A percentile compares a stretch with the other conserved stretches of the same genome.
These are phyloP conservation scores for Channa striata DNA, from an alignment of 2,797 vertebrate genomes.

Conservation along the genomic window DNA sequence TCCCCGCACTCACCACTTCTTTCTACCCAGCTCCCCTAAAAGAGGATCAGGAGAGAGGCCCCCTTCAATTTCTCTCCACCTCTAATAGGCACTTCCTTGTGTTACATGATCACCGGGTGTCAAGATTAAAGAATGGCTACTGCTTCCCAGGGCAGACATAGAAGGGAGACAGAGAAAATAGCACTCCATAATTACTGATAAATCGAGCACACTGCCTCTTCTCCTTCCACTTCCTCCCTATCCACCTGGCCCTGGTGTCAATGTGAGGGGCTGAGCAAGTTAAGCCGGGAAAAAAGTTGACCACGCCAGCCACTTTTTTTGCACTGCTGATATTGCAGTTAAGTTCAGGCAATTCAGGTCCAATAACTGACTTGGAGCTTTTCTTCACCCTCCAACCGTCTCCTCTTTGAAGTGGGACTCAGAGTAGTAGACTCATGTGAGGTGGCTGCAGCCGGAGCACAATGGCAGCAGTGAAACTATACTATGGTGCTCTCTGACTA, in stretches of 20 bases:
- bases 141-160: constrained; percentile 73
- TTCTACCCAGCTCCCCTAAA: constrained; percentile 66
- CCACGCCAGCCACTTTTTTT: constrained; percentile 69
- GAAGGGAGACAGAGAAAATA: constrained; percentile 81
- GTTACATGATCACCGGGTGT: constrained; percentile 82
- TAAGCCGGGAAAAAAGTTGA: constrained; percentile 70
- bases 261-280: constrained; percentile 71
- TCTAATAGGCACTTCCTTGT: constrained; percentile 81
- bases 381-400: constrained; percentile 72
- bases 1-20: constrained; percentile 50
- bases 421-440: constrained; percentile 48
- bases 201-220: constrained; percentile 78
- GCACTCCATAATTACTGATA: constrained; percentile 85
- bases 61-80: constrained; percentile 75
- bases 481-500: constrained; percentile 18
- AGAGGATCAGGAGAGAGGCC: constrained; percentile 68
- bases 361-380: constrained; percentile 78
- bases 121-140: constrained; percentile 86
- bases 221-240: constrained; percentile 67
- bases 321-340: constrained; percentile 83
- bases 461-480: constrained; percentile 50
- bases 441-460: constrained; percentile 60
- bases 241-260: constrained; percentile 80
- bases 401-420: constrained; percentile 73
- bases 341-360: constrained; percentile 78